A percentile compares a stretch with the other conserved stretches of the same genome.
These are phyloP conservation scores for Metellina segmentata DNA, from an alignment of 2,888 invertebrate species.

Conservation along the genomic window DNA sequence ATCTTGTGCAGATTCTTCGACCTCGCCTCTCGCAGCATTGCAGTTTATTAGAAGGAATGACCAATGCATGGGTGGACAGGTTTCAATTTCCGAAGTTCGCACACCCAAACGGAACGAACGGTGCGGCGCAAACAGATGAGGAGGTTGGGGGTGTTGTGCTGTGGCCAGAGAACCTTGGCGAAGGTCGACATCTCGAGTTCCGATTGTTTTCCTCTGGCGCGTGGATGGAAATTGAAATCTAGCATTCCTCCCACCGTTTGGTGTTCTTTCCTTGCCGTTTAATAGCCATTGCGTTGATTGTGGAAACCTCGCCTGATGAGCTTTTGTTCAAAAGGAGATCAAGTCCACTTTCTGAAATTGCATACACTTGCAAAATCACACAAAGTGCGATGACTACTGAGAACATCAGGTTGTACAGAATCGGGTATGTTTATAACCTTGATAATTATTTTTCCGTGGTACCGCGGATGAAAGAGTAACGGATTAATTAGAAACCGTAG, in stretches of 20 bases:
- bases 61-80: slow-evolving; percentile 62
- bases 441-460: too few relatives aligned
- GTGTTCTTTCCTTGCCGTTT: background rate
- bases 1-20: background rate
- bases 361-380: too few relatives aligned
- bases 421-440: too few relatives aligned
- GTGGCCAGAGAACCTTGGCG: slow-evolving; percentile 34
- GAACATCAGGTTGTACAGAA: too few relatives aligned
- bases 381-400: too few relatives aligned
- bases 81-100: slow-evolving; percentile 21
- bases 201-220: background rate
- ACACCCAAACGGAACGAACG: slow-evolving; percentile 26
- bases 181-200: slow-evolving; percentile 20
- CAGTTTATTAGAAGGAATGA: slow-evolving; percentile 42
- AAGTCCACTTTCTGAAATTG: too few relatives aligned
- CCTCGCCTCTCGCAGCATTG: slow-evolving; percentile 41
- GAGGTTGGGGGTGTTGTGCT: slow-evolving; percentile 10
- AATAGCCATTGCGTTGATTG: too few relatives aligned
- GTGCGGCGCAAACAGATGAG: slow-evolving; percentile 12
- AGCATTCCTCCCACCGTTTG: background rate
- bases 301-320: too few relatives aligned
- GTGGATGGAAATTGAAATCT: background rate
- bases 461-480: too few relatives aligned
- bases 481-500: too few relatives aligned
- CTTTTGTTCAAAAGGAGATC: too few relatives aligned